Evolutionary conservation across 2,113 vertebrate genomes (phyloP), one percentile per base, ranked within the genome.

Genomic region (Rhabdomys dilectus): DNA sequence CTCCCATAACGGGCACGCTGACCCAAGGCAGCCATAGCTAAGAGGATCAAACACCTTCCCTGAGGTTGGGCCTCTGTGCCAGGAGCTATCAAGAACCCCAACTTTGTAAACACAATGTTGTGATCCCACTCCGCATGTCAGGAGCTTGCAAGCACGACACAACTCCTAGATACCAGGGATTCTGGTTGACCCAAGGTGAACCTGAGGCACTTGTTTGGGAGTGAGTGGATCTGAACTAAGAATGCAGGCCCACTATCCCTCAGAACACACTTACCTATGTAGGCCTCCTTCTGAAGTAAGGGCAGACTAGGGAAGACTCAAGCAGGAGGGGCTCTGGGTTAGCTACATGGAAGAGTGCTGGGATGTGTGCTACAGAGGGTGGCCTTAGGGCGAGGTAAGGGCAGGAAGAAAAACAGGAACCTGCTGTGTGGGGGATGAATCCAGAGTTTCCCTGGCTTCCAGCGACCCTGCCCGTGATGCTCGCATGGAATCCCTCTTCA

Each of bases 401-500:
- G 58, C n/a, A 56, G 26, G 39, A 39, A 77, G 60, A 34, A 62
- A 91, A 82, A 70, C 0, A 60, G 21, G 42, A 56, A 97, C 97
- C 97, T 97, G 95, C 10, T 62, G 90, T 36, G 42, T 26, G 10
- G 93, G 82, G 31, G 93, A 75, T 0, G 81, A 75, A 51, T 60
- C 24, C 10, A 19, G 6, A 39, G 73, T 80, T 66, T 96, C 77
- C 1, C 26, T 29, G 34, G 68, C 72, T 66, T 95, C 96, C 5
- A 45, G 81, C 56, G 84, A 7, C 1, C 78, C 89, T 1, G 78
- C 22, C 64, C 36, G 80, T 5, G 89, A 82, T 0, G 75, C 7
- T 0, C 91, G 96, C 39, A 91, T 15, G 53, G 91, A 96, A 6
- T 70, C 76, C 80, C 94, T 98, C 97, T 97, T 99, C 94, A 99